These are phyloP conservation scores for Lipophrys pholis DNA, from an alignment of 2,113 vertebrate species.

Conservation along the genomic window DNA sequence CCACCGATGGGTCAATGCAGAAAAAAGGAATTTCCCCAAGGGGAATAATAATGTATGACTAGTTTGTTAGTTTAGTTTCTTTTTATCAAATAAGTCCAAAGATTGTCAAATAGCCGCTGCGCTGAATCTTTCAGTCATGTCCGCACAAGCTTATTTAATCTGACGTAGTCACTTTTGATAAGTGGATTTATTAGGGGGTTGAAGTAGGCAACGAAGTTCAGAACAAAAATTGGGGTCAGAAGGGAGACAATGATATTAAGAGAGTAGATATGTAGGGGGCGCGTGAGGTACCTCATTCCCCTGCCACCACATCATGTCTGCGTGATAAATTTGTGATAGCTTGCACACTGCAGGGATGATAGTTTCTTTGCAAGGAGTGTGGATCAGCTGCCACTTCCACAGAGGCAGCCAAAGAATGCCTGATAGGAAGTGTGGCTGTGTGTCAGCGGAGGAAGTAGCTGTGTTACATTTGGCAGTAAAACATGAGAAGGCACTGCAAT, in stretches of 20 bases:
- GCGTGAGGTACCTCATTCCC: constrained; percentile 61
- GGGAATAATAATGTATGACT: too few species aligned
- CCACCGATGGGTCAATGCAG: too few species aligned
- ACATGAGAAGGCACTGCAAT: constrained; percentile 30
- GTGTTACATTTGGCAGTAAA: constrained; percentile 58
- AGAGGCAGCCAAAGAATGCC: constrained; percentile 60
- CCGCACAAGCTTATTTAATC: too few species aligned
- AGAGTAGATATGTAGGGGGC: constrained; percentile 28
- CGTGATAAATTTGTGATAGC: constrained; percentile 61
- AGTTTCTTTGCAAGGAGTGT: constrained; percentile 56
- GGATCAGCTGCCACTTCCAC: constrained; percentile 52
- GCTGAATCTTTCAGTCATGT: too few species aligned
- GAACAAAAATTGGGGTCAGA: background rate
- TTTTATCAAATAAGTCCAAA: too few species aligned
- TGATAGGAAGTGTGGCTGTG: constrained; percentile 56
- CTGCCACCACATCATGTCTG: constrained; percentile 61
- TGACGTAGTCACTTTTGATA: too few species aligned
- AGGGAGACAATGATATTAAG: background rate
- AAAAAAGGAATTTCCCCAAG: too few species aligned
- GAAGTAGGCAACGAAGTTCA: background rate
- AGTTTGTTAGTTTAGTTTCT: too few species aligned
- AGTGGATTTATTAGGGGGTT: too few species aligned
- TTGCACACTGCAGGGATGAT: constrained; percentile 51
- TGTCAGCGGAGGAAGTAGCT: constrained; percentile 55
- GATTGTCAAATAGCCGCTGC: too few species aligned